Conservation (phyloP, 1,140 invertebrate species). For the Scaptodrosophila lebanonensis region DNA sequence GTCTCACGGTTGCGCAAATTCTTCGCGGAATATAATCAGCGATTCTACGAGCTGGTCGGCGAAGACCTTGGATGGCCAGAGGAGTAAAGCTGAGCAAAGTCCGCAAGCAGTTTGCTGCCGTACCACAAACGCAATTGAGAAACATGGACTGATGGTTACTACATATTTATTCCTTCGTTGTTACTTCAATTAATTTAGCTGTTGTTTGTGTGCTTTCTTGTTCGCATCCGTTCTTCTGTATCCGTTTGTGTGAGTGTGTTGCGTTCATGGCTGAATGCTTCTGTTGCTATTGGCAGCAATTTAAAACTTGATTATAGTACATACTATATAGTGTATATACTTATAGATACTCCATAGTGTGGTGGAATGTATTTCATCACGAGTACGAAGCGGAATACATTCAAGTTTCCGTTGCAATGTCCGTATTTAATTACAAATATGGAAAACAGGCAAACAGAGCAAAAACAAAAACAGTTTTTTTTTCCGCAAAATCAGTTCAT, state of each 20-base stretch:
- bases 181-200: not conserved
- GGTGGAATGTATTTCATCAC: no score
- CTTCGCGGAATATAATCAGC: constrained; percentile 96
- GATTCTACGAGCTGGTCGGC: constrained; percentile 95
- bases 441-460: not conserved
- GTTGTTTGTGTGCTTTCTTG: no score
- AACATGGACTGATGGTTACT: constrained; percentile 40
- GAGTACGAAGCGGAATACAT: no score
- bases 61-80: constrained; percentile 86
- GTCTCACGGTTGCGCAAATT: constrained; percentile 93
- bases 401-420: no score
- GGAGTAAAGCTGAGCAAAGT: constrained; percentile 40
- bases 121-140: constrained; percentile 22
- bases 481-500: constrained; percentile 15
- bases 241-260: no score
- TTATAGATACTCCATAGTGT: no score
- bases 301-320: no score
- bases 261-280: no score
- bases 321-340: no score
- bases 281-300: no score
- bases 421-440: constrained; percentile 38
- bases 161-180: not conserved
- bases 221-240: no score
- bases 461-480: constrained; percentile 15
- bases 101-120: not conserved